Evolutionary conservation across 2,113 vertebrate species (phyloP).

Genomic region (Plecotus auritus): DNA sequence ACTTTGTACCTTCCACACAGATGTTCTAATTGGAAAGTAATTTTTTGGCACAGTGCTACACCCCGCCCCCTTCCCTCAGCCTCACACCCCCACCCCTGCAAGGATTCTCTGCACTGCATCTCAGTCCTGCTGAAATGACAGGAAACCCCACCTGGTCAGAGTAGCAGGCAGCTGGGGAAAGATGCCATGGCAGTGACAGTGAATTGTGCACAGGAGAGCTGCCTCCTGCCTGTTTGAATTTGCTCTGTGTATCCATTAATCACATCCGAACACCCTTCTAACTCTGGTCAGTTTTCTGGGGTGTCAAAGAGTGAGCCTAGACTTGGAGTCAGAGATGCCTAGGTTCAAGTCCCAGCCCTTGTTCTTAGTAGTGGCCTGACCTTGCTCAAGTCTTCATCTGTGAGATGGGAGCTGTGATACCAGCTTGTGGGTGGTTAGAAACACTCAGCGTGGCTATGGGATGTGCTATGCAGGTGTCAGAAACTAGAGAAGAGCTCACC

Average conservation of each 20-base stretch:
- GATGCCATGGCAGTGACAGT: fast-evolving
- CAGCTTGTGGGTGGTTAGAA: fast-evolving
- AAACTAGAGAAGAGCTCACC: no score
- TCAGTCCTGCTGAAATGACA: not conserved
- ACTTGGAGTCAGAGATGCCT: not conserved
- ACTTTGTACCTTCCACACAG: not conserved
- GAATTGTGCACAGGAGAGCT: fast-evolving
- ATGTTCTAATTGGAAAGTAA: not conserved
- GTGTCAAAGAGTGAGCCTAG: not conserved
- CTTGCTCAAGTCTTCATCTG: fast-evolving
- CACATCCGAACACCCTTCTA: not conserved
- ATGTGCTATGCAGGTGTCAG: fast-evolving
- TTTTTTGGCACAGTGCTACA: not conserved
- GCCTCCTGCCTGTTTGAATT: not conserved
- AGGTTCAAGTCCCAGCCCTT: not conserved
- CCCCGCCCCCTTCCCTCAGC: no score
- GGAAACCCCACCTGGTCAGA: not conserved
- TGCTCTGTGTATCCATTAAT: not conserved
- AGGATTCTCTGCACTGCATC: no score
- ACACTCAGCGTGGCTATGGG: fast-evolving
- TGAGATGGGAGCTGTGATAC: fast-evolving
- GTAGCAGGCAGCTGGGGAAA: not conserved
- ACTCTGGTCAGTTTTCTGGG: not conserved
- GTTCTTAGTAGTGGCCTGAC: not conserved
- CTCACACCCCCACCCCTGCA: fast-evolving